Evolutionary conservation across 2,888 invertebrate species (phyloP), one percentile per base, ranked within the genome.

Genomic region (Cephus pygmeus): DNA sequence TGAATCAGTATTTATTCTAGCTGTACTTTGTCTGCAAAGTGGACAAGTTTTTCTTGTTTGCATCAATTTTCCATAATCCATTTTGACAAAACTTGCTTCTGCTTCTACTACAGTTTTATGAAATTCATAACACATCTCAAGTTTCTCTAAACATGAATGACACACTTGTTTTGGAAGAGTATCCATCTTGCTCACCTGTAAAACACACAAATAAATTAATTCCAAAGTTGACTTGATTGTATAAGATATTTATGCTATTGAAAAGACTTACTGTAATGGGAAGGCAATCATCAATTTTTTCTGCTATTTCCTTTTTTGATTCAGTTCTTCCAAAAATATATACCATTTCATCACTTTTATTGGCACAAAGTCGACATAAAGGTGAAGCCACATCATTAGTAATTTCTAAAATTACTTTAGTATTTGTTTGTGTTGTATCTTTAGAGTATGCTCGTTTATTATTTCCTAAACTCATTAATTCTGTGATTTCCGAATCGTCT

Each of bases 321-420:
- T 36, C 69, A 1, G 33, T 12, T n/a, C 69, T 15, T 35, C 73
- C 76, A 56, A 79, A 79, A 36, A 81, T 77, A 3, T 33, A 40
- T 12, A 75, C 11, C 80, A 79, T 76, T 9, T 79, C 30, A 1
- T 69, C 35, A 15, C 56, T 75, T 30, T 34, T 73, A 3, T 9
- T 11, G 12, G 80, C 75, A 36, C 81, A 81, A 11, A 82, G 81
- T 76, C 82, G 79, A 75, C 82, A 82, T 12, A 76, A 69, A 12
- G 73, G 31, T 30, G 69, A 33, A 33, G 31, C 75, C 69, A 69
- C 69, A 4, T 68, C 69, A 40, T 68, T 69, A 6, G 71, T 71
- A 23, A 33, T 71, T 34, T 71, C 71, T 34, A 34, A 71, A 71
- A 71, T 34, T 31, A 71, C 34, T 71, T 56, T 56, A 23, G 9